phyloP scores from a whole-genome alignment of 2,113 vertebrate species.

The Bujurquina vittata region DNA sequence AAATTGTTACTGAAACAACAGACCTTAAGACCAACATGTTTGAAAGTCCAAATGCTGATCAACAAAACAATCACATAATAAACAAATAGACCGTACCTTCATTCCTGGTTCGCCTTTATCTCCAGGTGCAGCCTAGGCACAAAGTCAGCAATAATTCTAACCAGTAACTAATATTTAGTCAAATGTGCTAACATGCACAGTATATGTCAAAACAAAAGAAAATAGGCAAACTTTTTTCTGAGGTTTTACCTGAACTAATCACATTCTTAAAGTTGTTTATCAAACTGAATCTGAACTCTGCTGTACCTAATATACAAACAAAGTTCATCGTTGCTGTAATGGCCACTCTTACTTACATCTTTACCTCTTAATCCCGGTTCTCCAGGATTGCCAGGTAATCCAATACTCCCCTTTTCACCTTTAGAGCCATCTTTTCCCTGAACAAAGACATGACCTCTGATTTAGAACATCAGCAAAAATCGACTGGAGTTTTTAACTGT shows the following conservation, averaged over 20 bases:
- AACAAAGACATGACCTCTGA: constrained; percentile 24
- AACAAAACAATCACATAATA: not conserved
- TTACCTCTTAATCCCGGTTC: constrained; percentile 89
- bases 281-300: not conserved
- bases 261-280: not conserved
- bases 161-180: not conserved
- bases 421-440: constrained; percentile 84
- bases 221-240: not conserved
- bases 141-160: constrained; percentile 14
- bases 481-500: not conserved
- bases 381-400: constrained; percentile 81
- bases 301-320: not conserved
- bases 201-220: not conserved
- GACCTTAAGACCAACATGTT: not conserved
- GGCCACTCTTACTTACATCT: constrained; percentile 89
- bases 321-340: constrained; percentile 31
- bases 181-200: not conserved
- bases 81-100: constrained; percentile 64
- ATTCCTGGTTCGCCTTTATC: constrained; percentile 74
- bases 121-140: constrained; percentile 76
- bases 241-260: not conserved
- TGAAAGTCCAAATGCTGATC: not conserved
- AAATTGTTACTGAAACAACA: not conserved
- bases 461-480: not conserved
- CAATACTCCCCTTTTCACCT: constrained; percentile 82